phyloP scores from a whole-genome alignment of 2,113 vertebrate species.

The Carassius gibelio region DNA sequence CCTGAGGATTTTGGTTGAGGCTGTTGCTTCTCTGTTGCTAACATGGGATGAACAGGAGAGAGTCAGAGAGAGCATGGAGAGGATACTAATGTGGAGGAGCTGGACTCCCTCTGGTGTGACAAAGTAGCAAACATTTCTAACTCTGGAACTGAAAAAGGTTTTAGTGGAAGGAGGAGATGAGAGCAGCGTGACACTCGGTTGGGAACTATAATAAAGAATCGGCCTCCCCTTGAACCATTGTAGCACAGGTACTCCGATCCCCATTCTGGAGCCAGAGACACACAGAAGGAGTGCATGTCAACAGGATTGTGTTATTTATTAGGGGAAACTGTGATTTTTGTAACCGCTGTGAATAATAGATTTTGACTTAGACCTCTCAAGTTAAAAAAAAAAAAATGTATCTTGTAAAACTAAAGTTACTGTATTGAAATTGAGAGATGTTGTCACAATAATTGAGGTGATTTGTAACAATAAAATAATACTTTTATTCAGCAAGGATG shows the following conservation, averaged over 20 bases:
- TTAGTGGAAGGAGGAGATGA: constrained; percentile 1
- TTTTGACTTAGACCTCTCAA: not conserved
- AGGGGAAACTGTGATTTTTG: not conserved
- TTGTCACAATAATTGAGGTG: not conserved
- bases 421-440: not conserved
- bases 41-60: not conserved
- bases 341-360: not conserved
- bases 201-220: not conserved
- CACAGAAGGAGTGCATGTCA: not conserved
- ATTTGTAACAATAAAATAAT: not conserved
- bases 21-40: not conserved
- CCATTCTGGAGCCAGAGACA: not conserved
- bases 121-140: constrained; percentile 5
- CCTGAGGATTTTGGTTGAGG: not conserved
- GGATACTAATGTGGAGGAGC: not conserved
- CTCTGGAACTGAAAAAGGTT: not conserved
- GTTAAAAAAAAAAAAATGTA: not conserved
- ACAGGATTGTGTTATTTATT: not conserved
- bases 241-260: not conserved
- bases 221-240: not conserved
- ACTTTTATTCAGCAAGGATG: constrained; percentile 2
- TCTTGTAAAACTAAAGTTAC: not conserved
- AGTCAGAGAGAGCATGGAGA: not conserved
- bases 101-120: not conserved
- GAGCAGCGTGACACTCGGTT: not conserved